These are phyloP conservation scores for Astreopora myriophthalma DNA, from an alignment of 64 coral and sea anemone genomes.

Conservation along the genomic window DNA sequence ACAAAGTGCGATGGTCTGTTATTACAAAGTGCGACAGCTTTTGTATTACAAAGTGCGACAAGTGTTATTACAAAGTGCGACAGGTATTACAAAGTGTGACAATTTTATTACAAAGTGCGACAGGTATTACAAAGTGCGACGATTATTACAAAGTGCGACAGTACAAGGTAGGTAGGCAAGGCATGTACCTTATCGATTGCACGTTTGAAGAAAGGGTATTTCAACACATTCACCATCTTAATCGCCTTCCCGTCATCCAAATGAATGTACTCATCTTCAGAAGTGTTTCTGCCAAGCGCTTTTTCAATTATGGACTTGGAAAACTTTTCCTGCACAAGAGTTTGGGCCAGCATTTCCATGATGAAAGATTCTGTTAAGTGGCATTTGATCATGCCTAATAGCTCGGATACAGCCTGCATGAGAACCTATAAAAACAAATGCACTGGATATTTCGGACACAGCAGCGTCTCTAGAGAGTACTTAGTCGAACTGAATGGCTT, in stretches of 20 bases:
- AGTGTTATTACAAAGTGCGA: too few relatives aligned
- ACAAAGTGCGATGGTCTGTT: too few relatives aligned
- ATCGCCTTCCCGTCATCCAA: not conserved
- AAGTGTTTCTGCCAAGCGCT: not conserved
- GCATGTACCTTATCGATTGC: conserved; percentile 1
- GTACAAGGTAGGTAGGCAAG: not conserved
- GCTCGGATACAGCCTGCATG: not conserved
- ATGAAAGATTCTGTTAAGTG: not conserved
- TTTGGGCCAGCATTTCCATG: not conserved
- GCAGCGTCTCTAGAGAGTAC: not conserved
- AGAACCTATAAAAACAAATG: not conserved
- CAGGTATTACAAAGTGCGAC: too few relatives aligned
- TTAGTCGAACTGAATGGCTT: not conserved
- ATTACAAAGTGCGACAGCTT: too few relatives aligned
- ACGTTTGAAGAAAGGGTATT: conserved; percentile 23
- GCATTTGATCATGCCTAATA: not conserved
- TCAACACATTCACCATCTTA: not conserved
- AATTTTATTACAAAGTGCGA: too few relatives aligned
- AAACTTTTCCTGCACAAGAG: not conserved
- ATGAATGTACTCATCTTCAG: not conserved
- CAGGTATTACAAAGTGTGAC: too few relatives aligned
- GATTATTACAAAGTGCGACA: too few relatives aligned
- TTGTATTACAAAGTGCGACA: too few relatives aligned
- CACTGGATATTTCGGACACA: not conserved
- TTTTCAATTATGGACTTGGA: not conserved